Percentiles rank a stretch among this genome's conserved stretches.
These are phyloP conservation scores for Pollenia angustigena DNA, from an alignment of 2,888 invertebrate species.

Conservation along the genomic window DNA sequence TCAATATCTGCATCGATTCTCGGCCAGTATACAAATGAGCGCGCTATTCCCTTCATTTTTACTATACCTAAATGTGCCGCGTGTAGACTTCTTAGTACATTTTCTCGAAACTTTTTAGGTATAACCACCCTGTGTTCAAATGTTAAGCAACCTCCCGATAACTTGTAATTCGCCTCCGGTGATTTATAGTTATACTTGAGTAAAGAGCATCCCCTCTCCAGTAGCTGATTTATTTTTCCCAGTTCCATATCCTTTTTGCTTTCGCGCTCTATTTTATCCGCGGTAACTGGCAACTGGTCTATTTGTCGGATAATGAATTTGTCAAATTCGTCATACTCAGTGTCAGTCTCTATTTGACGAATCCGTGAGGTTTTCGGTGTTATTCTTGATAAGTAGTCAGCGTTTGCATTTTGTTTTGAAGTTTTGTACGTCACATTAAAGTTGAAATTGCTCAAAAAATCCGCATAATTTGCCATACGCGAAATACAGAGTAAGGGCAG, in stretches of 20 bases:
- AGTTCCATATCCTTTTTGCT: not conserved
- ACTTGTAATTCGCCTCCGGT: not conserved
- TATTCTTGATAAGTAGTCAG: conserved; percentile 34
- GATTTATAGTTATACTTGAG: not conserved
- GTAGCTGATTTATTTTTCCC: not conserved
- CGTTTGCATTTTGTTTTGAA: conserved; percentile 23
- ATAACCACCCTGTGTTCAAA: conserved; percentile 29
- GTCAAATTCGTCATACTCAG: not conserved
- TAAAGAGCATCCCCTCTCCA: not conserved
- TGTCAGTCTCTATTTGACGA: not conserved
- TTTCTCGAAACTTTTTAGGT: not conserved
- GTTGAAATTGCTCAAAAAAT: conserved; percentile 49
- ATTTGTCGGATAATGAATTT: not conserved
- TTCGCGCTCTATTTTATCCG: conserved; percentile 25
- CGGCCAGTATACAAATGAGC: conserved; percentile 50
- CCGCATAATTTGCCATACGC: conserved; percentile 49
- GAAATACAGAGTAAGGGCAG: conserved; percentile 37
- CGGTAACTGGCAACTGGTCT: not conserved
- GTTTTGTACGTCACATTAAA: conserved; percentile 32
- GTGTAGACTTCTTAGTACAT: conserved; percentile 40
- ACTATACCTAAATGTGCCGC: conserved; percentile 45
- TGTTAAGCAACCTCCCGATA: not conserved
- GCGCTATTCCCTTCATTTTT: conserved; percentile 47
- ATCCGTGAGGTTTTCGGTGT: not conserved
- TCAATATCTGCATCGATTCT: conserved; percentile 43